These are phyloP conservation scores for Trachelipus rathkii DNA, from an alignment of 1,140 invertebrate genomes.

Conservation along the genomic window DNA sequence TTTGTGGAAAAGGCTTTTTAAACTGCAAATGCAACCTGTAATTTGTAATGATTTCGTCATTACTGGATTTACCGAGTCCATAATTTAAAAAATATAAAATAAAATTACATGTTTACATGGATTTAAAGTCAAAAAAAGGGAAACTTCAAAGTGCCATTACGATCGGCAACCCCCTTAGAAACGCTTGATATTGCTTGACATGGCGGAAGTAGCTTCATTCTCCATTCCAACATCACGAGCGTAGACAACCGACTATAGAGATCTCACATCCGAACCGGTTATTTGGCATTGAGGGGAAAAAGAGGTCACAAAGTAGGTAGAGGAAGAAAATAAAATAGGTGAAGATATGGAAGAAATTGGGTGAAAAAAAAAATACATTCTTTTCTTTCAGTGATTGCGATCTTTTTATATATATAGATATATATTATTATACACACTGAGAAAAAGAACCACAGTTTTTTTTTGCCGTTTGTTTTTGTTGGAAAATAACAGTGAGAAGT, in stretches of 20 bases:
- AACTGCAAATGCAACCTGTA: background rate
- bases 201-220: conserved; percentile 42
- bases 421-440: too few relatives aligned
- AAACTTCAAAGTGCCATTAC: conserved; percentile 25
- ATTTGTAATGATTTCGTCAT: background rate
- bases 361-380: conserved; percentile 11
- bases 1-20: background rate
- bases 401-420: background rate
- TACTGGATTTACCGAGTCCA: background rate
- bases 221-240: conserved; percentile 33
- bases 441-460: too few relatives aligned
- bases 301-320: conserved; percentile 2
- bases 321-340: conserved; percentile 15
- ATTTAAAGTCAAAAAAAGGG: conserved; percentile 3
- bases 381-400: background rate
- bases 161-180: conserved; percentile 31
- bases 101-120: background rate
- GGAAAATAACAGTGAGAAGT: too few relatives aligned
- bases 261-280: conserved; percentile 42
- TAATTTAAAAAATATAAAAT: background rate
- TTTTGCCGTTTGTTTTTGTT: too few relatives aligned
- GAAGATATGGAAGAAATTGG: conserved; percentile 3
- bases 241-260: conserved; percentile 36
- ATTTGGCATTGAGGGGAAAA: conserved; percentile 30
- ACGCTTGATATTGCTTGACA: conserved; percentile 41